Base-by-base conservation (phyloP, 2,888 invertebrate genomes). In the Enchytraeus crypticus region DNA sequence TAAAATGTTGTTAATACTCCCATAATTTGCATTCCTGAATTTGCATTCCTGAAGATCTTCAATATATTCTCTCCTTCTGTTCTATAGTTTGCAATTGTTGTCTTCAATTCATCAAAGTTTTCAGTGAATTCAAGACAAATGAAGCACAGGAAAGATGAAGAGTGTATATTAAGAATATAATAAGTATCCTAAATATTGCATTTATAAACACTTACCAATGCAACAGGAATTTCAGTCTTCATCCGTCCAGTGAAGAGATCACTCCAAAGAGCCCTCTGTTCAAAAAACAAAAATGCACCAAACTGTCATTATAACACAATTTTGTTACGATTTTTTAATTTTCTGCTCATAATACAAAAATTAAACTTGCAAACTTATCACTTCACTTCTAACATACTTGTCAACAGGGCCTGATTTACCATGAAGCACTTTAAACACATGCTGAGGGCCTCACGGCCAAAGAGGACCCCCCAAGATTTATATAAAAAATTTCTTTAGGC, bases 221-320 rank as follows among this genome's bases (percentile, higher is more conserved):
- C 92, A 46, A 85, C 84, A 0, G 97, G 97, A 73, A 98, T 97
- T 82, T 98, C 97, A 0, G 88, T 85, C 79, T 95, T 97, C 81
- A 92, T 85, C 54, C 98, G 83, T 0, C 96, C 90, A 0, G 97
- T 97, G 77, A 98, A 98, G 84, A 98, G 87, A 74, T 98, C 96
- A 63, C 92, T 92, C 89, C 95, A 96, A 59, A 89, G 79, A 0
- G 93, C 93, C 73, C 87, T 73, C 78, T 81, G 71, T 14, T 76
- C n/a, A n/a, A n/a, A n/a, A n/a, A n/a, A n/a, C n/a, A n/a, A n/a
- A n/a, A n/a, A n/a, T n/a, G n/a, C n/a, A n/a, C n/a, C n/a, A n/a
- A n/a, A n/a, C n/a, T n/a, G n/a, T n/a, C n/a, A n/a, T n/a, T n/a
- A n/a, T n/a, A n/a, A n/a, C n/a, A n/a, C 8, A 49, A 49, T 3